These are phyloP conservation scores for Sinocyclocheilus rhinocerous DNA, from an alignment of 2,113 vertebrate species.

Conservation along the genomic window DNA sequence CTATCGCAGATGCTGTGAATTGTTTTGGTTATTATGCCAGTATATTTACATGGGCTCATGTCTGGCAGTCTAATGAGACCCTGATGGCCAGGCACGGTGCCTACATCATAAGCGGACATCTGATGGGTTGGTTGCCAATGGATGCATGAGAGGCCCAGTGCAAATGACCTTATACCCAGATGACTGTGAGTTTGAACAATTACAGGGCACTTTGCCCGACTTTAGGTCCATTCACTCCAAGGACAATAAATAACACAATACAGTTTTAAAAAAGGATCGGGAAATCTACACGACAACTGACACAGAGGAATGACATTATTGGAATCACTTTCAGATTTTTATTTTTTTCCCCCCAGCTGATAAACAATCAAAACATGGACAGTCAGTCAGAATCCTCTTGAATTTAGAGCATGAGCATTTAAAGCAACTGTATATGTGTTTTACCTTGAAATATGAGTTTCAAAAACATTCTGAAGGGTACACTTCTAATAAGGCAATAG, in stretches of 20 bases:
- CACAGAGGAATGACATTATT: no score
- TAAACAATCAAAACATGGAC: no score
- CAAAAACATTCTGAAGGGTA: no score
- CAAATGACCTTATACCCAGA: background rate
- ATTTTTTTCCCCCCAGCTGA: no score
- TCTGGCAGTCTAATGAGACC: conserved; percentile 1
- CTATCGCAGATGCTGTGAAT: background rate
- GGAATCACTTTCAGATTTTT: no score
- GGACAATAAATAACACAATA: background rate
- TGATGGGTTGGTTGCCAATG: background rate
- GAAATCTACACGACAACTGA: no score
- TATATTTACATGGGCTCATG: background rate
- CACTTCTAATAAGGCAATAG: no score
- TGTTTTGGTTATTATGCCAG: conserved; percentile 3
- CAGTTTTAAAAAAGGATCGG: background rate
- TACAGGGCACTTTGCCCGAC: background rate
- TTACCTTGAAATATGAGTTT: no score
- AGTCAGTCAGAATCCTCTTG: no score
- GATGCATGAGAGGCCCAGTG: background rate
- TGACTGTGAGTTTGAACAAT: background rate
- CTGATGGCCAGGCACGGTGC: background rate
- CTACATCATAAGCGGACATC: background rate
- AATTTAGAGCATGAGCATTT: no score
- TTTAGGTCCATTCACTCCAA: background rate
- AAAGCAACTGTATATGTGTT: no score